phyloP scores from a whole-genome alignment of 2,888 invertebrate species.

The Phengaris arion region DNA sequence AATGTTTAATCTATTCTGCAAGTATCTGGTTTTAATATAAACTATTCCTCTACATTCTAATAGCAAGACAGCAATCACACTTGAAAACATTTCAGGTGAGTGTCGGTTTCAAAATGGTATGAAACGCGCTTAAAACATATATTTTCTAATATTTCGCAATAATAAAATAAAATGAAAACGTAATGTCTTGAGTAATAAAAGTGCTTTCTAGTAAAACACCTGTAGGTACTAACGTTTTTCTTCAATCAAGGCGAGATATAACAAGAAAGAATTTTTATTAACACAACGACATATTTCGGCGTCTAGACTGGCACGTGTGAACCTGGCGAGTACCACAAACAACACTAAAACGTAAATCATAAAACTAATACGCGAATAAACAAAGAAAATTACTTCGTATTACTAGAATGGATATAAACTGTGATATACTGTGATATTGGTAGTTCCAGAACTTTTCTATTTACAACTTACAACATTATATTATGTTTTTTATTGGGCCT shows the following conservation, averaged over 20 bases:
- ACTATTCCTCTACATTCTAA: not conserved
- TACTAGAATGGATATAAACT: constrained; percentile 36
- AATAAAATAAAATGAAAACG: constrained; percentile 10
- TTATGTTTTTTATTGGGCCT: constrained; percentile 12
- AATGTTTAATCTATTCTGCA: no score
- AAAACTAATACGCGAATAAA: constrained; percentile 66
- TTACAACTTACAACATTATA: constrained; percentile 15
- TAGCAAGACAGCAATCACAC: not conserved
- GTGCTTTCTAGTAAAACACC: constrained; percentile 23
- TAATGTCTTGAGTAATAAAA: constrained; percentile 14
- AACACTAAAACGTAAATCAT: constrained; percentile 70
- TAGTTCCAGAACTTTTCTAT: constrained; percentile 22
- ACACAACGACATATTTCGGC: constrained; percentile 55
- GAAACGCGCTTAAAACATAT: not conserved
- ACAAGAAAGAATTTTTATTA: constrained; percentile 45
- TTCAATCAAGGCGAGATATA: constrained; percentile 23
- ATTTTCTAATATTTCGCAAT: not conserved
- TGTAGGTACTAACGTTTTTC: not conserved
- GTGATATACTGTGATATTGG: constrained; percentile 17
- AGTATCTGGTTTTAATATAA: no score
- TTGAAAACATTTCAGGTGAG: not conserved
- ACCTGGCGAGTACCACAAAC: constrained; percentile 71
- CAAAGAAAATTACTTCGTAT: constrained; percentile 58
- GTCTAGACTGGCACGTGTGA: constrained; percentile 75
- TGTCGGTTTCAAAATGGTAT: not conserved